Evolutionary conservation across 1,140 invertebrate genomes (phyloP).

Genomic region (Metopolophium dirhodum): DNA sequence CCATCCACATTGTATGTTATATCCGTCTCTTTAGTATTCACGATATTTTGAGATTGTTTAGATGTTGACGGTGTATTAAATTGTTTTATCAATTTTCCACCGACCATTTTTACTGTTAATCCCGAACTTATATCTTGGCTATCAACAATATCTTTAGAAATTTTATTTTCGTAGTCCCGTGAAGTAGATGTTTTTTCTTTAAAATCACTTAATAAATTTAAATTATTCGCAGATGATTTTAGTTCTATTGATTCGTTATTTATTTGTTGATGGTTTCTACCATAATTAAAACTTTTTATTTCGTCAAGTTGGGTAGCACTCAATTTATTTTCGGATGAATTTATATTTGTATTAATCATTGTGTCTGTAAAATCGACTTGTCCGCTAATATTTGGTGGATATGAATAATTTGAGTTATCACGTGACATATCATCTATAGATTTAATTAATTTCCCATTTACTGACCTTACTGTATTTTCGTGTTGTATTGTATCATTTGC

Average conservation of each 20-base stretch:
- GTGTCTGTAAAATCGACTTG: neutral
- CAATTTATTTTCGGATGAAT: neutral
- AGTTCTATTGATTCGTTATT: neutral
- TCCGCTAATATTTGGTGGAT: neutral
- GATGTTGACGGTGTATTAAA: neutral
- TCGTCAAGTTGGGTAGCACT: neutral
- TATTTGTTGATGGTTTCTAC: neutral
- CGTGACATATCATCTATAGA: neutral
- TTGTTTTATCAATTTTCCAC: slow-evolving; percentile 52
- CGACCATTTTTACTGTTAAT: slow-evolving; percentile 31
- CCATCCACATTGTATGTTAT: neutral
- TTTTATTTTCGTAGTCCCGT: neutral
- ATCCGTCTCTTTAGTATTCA: neutral
- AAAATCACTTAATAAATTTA: neutral
- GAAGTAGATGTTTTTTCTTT: neutral
- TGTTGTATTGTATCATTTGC: neutral
- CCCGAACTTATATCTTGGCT: neutral
- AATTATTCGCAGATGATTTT: neutral
- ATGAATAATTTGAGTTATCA: neutral
- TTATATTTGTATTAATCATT: neutral
- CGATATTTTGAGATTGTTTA: neutral
- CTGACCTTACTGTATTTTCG: slow-evolving; percentile 38
- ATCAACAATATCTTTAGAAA: neutral
- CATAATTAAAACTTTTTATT: neutral
- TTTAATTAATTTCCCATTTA: slow-evolving; percentile 58